Percentiles rank a stretch among this genome's conserved stretches.
Conservation (phyloP, 2,888 invertebrate species). For the Cotesia congregata region DNA sequence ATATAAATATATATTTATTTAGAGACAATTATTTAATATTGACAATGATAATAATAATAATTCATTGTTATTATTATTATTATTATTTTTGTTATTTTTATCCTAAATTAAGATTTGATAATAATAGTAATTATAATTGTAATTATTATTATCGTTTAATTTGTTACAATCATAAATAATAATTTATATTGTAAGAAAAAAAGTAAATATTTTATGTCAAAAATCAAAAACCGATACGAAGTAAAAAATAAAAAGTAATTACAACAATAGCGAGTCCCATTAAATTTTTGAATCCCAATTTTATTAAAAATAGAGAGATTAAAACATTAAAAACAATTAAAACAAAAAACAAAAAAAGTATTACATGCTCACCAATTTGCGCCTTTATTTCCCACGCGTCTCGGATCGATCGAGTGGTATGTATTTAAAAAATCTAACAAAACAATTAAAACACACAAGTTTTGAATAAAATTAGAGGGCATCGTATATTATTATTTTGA, state of each 20-base stretch:
- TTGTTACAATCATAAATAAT: constrained; percentile 15
- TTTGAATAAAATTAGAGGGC: constrained; percentile 45
- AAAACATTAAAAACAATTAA: constrained; percentile 47
- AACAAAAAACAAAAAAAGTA: constrained; percentile 59
- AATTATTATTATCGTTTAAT: constrained; percentile 17
- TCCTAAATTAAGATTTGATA: background rate
- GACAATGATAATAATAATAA: constrained; percentile 13
- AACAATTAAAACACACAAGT: constrained; percentile 32
- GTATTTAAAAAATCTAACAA: constrained; percentile 55
- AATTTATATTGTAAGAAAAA: constrained; percentile 13
- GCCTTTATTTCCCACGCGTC: constrained; percentile 71
- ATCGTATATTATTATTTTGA: constrained; percentile 48
- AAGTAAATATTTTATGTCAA: constrained; percentile 46
- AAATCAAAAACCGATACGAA: constrained; percentile 37
- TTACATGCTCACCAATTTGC: constrained; percentile 68
- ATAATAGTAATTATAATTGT: constrained; percentile 15
- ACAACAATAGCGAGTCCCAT: background rate
- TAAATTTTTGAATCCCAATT: constrained; percentile 20
- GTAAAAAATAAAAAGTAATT: constrained; percentile 13
- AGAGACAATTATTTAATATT: background rate
- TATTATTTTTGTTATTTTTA: constrained; percentile 6
- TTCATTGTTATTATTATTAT: constrained; percentile 17
- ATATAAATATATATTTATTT: background rate
- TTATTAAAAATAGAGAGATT: background rate
- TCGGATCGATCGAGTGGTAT: constrained; percentile 70